These are phyloP conservation scores for Lepidocolaptes lacrymiger DNA, from an alignment of 2,797 vertebrate genomes.

Conservation along the genomic window DNA sequence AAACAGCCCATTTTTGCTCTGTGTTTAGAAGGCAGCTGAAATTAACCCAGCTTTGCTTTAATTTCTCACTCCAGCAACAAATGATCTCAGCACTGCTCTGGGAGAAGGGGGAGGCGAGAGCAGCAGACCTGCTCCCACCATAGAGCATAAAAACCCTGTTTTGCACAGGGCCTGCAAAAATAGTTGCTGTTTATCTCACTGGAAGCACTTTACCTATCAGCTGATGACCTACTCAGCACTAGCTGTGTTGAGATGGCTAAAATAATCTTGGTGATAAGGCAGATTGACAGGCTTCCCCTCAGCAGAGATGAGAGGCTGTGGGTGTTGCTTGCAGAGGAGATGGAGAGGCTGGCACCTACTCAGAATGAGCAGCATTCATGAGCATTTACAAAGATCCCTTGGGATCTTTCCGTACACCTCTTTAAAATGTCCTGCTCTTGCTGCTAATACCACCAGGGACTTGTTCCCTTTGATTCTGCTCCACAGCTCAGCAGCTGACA, in stretches of 20 bases:
- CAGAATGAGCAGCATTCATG: background rate
- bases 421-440: conserved; percentile 44
- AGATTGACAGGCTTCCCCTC: background rate
- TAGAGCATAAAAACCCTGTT: background rate
- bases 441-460: conserved; percentile 33
- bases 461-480: conserved; percentile 55
- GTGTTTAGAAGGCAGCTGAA: conserved; percentile 32
- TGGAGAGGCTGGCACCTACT: background rate
- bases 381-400: conserved; percentile 6
- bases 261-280: background rate
- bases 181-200: background rate
- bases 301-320: background rate
- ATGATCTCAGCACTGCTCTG: conserved; percentile 17
- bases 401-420: background rate
- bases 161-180: background rate
- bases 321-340: conserved; percentile 1
- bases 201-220: background rate
- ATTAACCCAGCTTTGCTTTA: conserved; percentile 43
- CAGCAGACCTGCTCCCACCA: background rate
- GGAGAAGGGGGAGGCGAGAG: background rate
- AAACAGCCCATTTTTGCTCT: background rate
- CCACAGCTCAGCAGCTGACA: conserved; percentile 41
- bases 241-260: conserved; percentile 25
- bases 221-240: background rate
- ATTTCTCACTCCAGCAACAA: background rate